Base-by-base conservation (phyloP, 2,113 vertebrate species). In the Seriola aureovittata region DNA sequence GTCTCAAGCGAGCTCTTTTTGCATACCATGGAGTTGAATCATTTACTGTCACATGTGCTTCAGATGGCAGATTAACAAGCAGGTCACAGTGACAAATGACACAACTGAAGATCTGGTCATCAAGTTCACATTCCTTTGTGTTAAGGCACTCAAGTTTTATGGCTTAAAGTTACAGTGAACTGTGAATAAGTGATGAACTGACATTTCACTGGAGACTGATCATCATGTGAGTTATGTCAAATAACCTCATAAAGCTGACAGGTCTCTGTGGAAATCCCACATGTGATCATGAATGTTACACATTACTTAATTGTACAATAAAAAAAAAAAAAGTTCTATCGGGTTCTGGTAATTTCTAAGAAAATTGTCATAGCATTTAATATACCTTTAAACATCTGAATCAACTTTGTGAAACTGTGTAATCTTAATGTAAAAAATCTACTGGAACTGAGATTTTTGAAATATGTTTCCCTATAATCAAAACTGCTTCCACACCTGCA, bases 1-100 rank as follows among this genome's bases (percentile, higher is more conserved):
- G 40, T 57, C 38, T 25, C 9, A 34, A 40, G 71, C 34, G 75
- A 58, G 46, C 16, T 58, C 1, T 72, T 14, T 11, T 65, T 42
- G 36, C 29, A 0, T 40, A 63, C 64, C 21, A 62, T 11, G 38
- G 13, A 82, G 68, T 85, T 89, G 29, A 88, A 81, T 89, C 54
- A 90, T 85, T 80, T 40, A 85, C 84, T 32, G 57, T 70, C 46
- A 60, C n/a, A 59, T 64, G 40, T 75, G 52, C 62, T 54, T 21
- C 60, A 65, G 62, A 74, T 34, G 48, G 55, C 32, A 82, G 68
- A 70, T 74, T 84, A 46, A 81, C 66, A 42, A 80, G n/a, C 83
- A 84, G 87, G 91, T 92, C 90, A 91, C 57, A 0, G 70, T 90
- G 89, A 91, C 84, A 88, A 63, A 73, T 59, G 76, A 55, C 81